Base-by-base conservation (phyloP, 2,888 invertebrate species). In the Dermolepida albohirtum region DNA sequence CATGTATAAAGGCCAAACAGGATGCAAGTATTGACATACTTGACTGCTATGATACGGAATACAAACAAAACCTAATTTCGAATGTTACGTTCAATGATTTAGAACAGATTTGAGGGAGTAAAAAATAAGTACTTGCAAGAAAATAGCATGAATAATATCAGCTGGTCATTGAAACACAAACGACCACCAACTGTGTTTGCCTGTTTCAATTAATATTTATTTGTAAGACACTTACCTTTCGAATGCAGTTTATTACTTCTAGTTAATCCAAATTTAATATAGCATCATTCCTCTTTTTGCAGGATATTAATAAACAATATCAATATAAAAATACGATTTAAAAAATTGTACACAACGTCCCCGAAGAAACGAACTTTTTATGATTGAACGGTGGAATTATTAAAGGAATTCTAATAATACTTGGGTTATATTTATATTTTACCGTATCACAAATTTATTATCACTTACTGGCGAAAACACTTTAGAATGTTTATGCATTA, bases 401-500 rank as follows among this genome's bases (percentile, higher is more conserved):
- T 14, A 39, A 34, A 11, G 55, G 14, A 65, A 44, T 47, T 44
- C 65, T n/a, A 39, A 11, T 55, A 14, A 44, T 44, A 44, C 44
- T 59, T 59, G 22, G 12, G n/a, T 44, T 10, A 59, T 44, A 47
- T 44, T 17, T 49, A 54, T 34, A 49, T 34, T 41, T 50, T 68
- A 50, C 16, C 52, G 17, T 67, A 69, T 66, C 68, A 68, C 70
- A 68, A 70, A 65, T 47, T 54, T 44, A 39, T 66, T 70, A 68
- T 65, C 64, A 68, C 67, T 57, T 50, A 17, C 43, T 29, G 29
- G 29, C 22, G 50, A 40, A 62, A 27, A 62, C 68, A 66, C 22
- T 22, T 16, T 44, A 27, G n/a, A 64, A 27, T 14, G 41, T 50
- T 57, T 44, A 59, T 22, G 59, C 55, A 49, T 47, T 39, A 49